Evolutionary conservation across 2,888 invertebrate genomes (phyloP).

Genomic region (Auanema sp.): DNA sequence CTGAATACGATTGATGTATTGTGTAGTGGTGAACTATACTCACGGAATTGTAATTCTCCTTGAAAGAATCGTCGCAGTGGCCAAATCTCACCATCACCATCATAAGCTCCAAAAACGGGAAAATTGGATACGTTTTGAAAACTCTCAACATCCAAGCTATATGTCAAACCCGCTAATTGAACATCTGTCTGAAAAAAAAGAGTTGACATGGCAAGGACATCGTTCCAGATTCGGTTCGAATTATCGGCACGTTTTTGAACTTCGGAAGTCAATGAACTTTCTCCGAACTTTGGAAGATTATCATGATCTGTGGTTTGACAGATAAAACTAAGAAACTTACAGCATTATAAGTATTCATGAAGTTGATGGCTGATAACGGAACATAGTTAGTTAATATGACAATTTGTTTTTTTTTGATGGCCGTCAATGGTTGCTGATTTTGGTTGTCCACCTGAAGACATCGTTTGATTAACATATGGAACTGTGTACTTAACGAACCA

Average conservation of each 20-base stretch:
- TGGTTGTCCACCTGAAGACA: conserved; percentile 26
- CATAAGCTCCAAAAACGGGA: conserved; percentile 30
- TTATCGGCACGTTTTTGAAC: too few relatives aligned
- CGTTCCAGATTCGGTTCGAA: too few relatives aligned
- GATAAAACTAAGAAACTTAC: conserved; percentile 13
- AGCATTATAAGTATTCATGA: conserved; percentile 28
- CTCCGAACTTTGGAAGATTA: too few relatives aligned
- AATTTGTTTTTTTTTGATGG: conserved; percentile 37
- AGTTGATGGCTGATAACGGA: conserved; percentile 27
- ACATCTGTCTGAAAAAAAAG: conserved; percentile 29
- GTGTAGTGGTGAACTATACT: conserved; percentile 5
- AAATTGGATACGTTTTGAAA: conserved; percentile 23
- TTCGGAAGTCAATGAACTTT: too few relatives aligned
- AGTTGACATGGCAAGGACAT: too few relatives aligned
- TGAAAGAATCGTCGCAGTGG: conserved; percentile 23
- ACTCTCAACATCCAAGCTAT: conserved; percentile 14
- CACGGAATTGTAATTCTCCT: conserved; percentile 28
- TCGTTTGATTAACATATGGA: neutral
- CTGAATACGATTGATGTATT: conserved; percentile 17
- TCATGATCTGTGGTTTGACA: too few relatives aligned
- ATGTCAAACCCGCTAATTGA: conserved; percentile 30
- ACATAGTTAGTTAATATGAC: conserved; percentile 40
- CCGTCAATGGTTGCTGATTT: conserved; percentile 33
- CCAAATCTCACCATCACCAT: conserved; percentile 16
- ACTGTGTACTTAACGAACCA: neutral